Evolutionary conservation across 2,888 invertebrate genomes (phyloP), one percentile per base, ranked within the genome.

Genomic region (Nebria salina): DNA sequence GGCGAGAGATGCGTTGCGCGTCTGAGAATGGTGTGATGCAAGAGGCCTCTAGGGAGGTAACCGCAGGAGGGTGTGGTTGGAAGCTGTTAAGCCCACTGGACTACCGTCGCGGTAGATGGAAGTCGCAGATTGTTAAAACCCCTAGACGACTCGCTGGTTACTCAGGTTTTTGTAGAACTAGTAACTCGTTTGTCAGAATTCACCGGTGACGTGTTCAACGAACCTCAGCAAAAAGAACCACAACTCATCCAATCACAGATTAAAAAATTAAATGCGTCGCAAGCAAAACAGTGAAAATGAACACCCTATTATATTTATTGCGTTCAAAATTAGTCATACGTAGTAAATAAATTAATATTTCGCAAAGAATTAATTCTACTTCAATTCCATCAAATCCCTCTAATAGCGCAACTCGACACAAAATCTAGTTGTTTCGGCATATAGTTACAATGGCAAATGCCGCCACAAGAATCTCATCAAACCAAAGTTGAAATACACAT

Each of bases 161-260:
- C 78, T 78, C 66, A 73, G 74, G 78, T 78, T 78, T 78, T 78
- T 78, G 78, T 41, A 11, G 25, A 41, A 72, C 72, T 66, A 42
- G 65, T 72, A 65, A 72, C 72, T 77, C 77, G 66, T 78, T 74
- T 74, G 73, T 78, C 78, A 78, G 78, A 78, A 78, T 78, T 65
- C 78, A 64, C 73, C 74, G 74, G 74, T 68, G 68, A 68, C 54
- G 8, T 11, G 54, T 11, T 13, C 54, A 54, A 54, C 54, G 8
- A 11, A 54, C 54, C 34, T 34, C 34, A 2, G 5, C 34, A 34
- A 34, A 34, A 1, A 34, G 13, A 54, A 54, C 54, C 54, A 54
- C 54, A 3, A 2, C 54, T 11, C 54, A 54, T 54, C 54, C 54
- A 6, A 54, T 54, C 8, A 54, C 8, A 54, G 54, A 11, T 54